A percentile compares a stretch with the other conserved stretches of the same genome.
Conservation (phyloP, 2,888 invertebrate species). For the Serripes groenlandicus region DNA sequence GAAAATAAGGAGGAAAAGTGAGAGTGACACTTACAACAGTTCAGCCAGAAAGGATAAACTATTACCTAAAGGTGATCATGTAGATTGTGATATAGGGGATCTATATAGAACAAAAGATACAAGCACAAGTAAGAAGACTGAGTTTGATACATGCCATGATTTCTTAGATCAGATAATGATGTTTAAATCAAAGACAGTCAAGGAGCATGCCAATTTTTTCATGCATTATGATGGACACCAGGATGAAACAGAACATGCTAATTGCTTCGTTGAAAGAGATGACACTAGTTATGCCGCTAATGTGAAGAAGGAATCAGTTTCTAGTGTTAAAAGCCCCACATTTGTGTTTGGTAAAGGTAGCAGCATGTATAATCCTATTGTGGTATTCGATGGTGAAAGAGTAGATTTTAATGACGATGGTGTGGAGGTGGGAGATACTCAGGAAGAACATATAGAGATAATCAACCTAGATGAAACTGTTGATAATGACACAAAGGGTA, state of each 20-base stretch:
- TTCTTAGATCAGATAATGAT: background rate
- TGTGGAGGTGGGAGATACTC: background rate
- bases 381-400: conserved; percentile 2
- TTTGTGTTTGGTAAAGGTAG: conserved; percentile 18
- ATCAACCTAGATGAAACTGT: conserved; percentile 1
- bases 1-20: conserved; percentile 12
- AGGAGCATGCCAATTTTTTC: conserved; percentile 4
- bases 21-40: background rate
- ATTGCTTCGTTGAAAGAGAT: background rate
- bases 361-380: conserved; percentile 20
- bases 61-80: background rate
- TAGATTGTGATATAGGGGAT: background rate
- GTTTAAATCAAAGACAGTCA: conserved; percentile 1
- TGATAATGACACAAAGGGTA: background rate
- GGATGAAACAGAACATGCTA: background rate
- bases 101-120: background rate
- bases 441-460: background rate
- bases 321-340: background rate
- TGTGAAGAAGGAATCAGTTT: background rate
- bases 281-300: background rate
- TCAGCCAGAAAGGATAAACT: background rate
- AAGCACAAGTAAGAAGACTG: background rate
- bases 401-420: conserved; percentile 17
- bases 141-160: background rate
- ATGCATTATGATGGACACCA: background rate